Conservation (phyloP, 2,797 vertebrate genomes). For the Ispidina lecontei region DNA sequence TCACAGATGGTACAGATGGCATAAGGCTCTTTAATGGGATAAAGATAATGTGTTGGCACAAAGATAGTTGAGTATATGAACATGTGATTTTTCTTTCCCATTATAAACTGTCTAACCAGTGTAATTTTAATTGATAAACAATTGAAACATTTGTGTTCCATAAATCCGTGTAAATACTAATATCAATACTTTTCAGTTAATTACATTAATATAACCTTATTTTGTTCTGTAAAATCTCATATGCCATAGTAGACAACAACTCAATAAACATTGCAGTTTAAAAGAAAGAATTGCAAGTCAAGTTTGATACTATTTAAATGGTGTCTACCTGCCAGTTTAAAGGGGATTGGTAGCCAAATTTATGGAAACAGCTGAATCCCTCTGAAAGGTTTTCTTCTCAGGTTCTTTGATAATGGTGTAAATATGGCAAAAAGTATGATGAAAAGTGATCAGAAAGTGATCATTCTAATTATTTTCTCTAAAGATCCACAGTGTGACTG, state of each 20-base stretch:
- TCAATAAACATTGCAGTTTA: background rate
- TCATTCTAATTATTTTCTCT: background rate
- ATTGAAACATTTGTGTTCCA: slow-evolving; percentile 13
- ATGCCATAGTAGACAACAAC: background rate
- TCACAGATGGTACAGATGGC: slow-evolving; percentile 74
- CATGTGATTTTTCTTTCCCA: slow-evolving; percentile 52
- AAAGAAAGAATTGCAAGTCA: background rate
- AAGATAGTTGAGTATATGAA: slow-evolving; percentile 52
- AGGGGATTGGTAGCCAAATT: background rate
- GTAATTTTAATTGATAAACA: slow-evolving; percentile 48
- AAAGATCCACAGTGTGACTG: background rate
- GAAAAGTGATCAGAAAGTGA: background rate
- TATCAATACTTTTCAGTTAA: background rate
- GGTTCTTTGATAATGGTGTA: background rate
- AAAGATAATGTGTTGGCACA: slow-evolving; percentile 69
- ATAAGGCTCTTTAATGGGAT: slow-evolving; percentile 63
- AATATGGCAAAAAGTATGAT: background rate
- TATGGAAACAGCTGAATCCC: background rate
- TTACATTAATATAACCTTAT: background rate
- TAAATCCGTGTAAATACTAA: background rate
- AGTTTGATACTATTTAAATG: background rate
- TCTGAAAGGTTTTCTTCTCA: background rate
- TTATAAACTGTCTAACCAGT: slow-evolving; percentile 44
- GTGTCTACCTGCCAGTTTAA: background rate
- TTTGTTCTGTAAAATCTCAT: background rate